Percentiles rank a stretch among this genome's conserved stretches.
phyloP scores from a whole-genome alignment of 2,888 invertebrate genomes.

The Micropterix aruncella region DNA sequence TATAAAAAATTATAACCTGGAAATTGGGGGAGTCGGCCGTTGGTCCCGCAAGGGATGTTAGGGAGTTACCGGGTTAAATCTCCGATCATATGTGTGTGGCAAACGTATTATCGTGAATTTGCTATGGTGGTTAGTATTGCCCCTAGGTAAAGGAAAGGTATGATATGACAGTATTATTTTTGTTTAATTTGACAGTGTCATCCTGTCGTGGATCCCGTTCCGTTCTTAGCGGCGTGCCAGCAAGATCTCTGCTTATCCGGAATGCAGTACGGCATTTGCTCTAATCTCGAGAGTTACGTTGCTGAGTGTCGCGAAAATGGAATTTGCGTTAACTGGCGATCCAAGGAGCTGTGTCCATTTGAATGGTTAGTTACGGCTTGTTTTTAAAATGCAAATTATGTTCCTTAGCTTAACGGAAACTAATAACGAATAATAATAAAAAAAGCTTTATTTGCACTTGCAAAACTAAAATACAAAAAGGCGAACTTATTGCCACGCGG shows the following conservation, averaged over 20 bases:
- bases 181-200: conserved; percentile 63
- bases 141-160: no score
- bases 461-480: no score
- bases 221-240: conserved; percentile 55
- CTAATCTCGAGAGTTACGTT: conserved; percentile 55
- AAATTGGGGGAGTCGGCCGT: no score
- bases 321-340: conserved; percentile 63
- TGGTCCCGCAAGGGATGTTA: no score
- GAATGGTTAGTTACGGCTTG: conserved; percentile 36
- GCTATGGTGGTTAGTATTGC: no score
- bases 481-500: no score
- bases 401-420: conserved; percentile 11
- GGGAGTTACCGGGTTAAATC: no score
- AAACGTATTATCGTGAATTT: no score
- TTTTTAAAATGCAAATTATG: conserved; percentile 23
- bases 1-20: no score
- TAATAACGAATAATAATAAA: conserved; percentile 1
- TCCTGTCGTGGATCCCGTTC: conserved; percentile 51
- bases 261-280: conserved; percentile 44
- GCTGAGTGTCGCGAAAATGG: conserved; percentile 53
- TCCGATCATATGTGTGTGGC: no score
- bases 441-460: neutral
- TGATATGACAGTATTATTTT: no score
- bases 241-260: conserved; percentile 46
- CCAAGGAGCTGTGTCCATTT: conserved; percentile 46